Percentiles rank a stretch among this genome's conserved stretches.
phyloP scores from a whole-genome alignment of 2,113 vertebrate genomes.

The Sturnus vulgaris region DNA sequence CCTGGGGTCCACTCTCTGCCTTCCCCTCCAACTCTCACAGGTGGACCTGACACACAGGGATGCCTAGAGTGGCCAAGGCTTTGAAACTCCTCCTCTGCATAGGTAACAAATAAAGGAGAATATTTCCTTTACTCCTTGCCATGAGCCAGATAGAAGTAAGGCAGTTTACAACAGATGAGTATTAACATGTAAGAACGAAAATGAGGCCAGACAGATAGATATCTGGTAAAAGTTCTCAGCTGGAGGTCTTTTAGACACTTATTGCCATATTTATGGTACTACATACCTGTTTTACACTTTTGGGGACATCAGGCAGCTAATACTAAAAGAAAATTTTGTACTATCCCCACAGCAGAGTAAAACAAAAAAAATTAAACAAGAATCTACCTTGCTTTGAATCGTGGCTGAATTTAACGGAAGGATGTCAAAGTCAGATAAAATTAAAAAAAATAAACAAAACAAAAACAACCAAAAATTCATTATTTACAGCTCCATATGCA shows the following conservation, averaged over 20 bases:
- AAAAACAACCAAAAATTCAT: not conserved
- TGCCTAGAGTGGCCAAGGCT: accelerated
- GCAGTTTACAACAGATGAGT: not conserved
- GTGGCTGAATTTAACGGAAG: not conserved
- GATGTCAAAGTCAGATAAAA: not conserved
- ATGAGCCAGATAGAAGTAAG: not conserved
- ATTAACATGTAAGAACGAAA: not conserved
- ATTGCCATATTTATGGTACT: not conserved
- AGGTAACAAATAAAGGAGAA: not conserved
- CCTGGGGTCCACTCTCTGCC: accelerated
- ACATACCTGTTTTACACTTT: not conserved
- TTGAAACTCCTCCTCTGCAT: not conserved
- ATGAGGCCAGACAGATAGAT: not conserved
- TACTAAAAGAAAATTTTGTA: not conserved
- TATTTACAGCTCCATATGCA: not conserved
- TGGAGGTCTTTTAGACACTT: not conserved
- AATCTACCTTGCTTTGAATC: not conserved
- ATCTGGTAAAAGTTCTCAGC: not conserved
- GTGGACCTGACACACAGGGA: accelerated
- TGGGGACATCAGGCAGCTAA: not conserved
- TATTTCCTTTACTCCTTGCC: not conserved
- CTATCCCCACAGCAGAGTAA: not conserved
- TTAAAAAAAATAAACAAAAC: accelerated
- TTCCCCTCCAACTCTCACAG: not conserved
- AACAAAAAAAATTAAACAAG: not conserved